These are phyloP conservation scores for Uria lomvia DNA, from an alignment of 2,113 vertebrate genomes.

Conservation along the genomic window DNA sequence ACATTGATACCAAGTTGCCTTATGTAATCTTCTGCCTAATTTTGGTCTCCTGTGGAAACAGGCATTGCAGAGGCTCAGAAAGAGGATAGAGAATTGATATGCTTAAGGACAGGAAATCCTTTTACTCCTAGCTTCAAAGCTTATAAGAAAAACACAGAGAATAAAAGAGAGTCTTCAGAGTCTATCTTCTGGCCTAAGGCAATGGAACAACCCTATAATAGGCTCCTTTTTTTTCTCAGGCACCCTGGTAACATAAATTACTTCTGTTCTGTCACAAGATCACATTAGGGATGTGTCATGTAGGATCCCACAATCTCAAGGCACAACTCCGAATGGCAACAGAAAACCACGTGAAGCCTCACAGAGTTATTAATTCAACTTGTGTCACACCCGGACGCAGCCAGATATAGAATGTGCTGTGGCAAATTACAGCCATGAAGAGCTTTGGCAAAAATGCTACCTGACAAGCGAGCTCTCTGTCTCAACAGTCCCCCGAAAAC, in stretches of 20 bases:
- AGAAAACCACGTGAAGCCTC: not conserved
- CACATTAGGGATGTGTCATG: conserved; percentile 23
- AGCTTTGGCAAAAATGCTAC: not conserved
- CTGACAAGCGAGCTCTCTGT: not conserved
- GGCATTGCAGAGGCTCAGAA: not conserved
- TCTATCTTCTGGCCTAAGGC: conserved; percentile 43
- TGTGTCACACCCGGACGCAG: not conserved
- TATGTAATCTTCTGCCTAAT: not conserved
- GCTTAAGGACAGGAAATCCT: not conserved
- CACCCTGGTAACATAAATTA: conserved; percentile 23
- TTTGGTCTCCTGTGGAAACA: conserved; percentile 2
- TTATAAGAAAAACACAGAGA: conserved; percentile 24
- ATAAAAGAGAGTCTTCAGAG: conserved; percentile 49
- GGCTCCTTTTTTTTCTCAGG: not conserved
- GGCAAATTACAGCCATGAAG: not conserved
- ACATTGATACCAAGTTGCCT: not conserved
- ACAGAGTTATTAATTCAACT: not conserved
- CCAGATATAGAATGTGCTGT: not conserved
- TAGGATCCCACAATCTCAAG: not conserved
- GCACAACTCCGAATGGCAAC: not conserved
- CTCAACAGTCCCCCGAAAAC: not conserved
- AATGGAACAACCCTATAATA: conserved; percentile 19
- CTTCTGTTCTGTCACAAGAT: conserved; percentile 44
- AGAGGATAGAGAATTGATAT: not conserved
- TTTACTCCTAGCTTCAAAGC: conserved; percentile 30